Percentiles rank a stretch among this genome's conserved stretches.
These are phyloP conservation scores for Alviniconcha strummeri DNA, from an alignment of 2,888 invertebrate genomes.

Conservation along the genomic window DNA sequence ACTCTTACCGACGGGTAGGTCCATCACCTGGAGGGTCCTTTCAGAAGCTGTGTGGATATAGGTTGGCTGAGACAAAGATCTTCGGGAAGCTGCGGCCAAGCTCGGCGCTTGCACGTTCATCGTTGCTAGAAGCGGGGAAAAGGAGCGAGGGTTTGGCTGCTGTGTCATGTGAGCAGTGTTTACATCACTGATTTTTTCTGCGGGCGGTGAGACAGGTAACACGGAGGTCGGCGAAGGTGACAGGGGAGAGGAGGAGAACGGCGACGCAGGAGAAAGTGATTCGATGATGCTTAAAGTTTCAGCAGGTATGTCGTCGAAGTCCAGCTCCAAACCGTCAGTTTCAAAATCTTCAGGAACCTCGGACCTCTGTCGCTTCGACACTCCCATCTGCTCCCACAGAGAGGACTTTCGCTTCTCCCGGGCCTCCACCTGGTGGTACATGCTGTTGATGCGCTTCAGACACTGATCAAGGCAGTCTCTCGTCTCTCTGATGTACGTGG, in stretches of 20 bases:
- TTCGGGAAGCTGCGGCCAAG: no score
- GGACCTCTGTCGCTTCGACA: background rate
- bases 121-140: no score
- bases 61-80: background rate
- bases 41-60: no score
- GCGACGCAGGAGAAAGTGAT: background rate
- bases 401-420: slow-evolving; percentile 2
- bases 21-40: no score
- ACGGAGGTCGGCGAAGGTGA: background rate
- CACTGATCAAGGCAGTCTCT: slow-evolving; percentile 7
- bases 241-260: background rate
- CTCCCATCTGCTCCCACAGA: slow-evolving; percentile 24
- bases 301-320: background rate
- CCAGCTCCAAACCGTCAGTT: background rate
- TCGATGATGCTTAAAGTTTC: no score
- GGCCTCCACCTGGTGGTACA: slow-evolving; percentile 2
- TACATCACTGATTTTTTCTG: background rate
- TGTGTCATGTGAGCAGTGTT: background rate
- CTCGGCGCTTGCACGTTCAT: no score
- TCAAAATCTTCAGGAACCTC: background rate
- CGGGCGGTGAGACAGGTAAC: background rate
- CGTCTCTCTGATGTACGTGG: slow-evolving; percentile 20
- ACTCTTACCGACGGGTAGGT: no score
- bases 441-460: background rate
- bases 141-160: no score